A percentile compares a stretch with the other conserved stretches of the same genome.
These are phyloP conservation scores for Cydia pomonella DNA, from an alignment of 1,140 invertebrate species.

Conservation along the genomic window DNA sequence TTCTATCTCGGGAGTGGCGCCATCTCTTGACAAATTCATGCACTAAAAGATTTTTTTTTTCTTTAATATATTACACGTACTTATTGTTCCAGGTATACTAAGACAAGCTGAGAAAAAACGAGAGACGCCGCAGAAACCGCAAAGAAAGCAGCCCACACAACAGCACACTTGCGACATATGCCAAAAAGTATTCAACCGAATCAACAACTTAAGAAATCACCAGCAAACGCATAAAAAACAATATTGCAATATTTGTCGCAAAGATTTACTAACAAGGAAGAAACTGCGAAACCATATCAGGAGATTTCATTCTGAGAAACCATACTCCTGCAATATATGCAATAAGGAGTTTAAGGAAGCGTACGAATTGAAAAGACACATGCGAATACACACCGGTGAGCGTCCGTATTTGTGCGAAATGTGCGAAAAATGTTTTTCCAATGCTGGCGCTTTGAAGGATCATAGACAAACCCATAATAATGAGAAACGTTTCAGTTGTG, in stretches of 20 bases:
- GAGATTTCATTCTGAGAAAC: not conserved
- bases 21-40: too few species aligned
- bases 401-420: not conserved
- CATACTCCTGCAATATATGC: not conserved
- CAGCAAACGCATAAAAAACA: not conserved
- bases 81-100: too few species aligned
- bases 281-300: not conserved
- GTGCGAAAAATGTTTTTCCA: not conserved
- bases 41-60: too few species aligned
- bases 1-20: too few species aligned
- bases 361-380: not conserved
- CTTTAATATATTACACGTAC: too few species aligned
- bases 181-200: not conserved
- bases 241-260: not conserved
- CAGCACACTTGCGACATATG: not conserved
- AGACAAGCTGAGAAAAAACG: too few species aligned
- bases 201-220: not conserved
- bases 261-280: not conserved
- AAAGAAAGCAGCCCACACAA: not conserved
- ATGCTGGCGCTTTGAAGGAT: not conserved
- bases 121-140: not conserved
- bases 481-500: not conserved
- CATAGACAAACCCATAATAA: not conserved
- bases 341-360: not conserved
- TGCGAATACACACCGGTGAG: not conserved